These are phyloP conservation scores for Sebastes fasciatus DNA, from an alignment of 2,113 vertebrate genomes.

Conservation along the genomic window DNA sequence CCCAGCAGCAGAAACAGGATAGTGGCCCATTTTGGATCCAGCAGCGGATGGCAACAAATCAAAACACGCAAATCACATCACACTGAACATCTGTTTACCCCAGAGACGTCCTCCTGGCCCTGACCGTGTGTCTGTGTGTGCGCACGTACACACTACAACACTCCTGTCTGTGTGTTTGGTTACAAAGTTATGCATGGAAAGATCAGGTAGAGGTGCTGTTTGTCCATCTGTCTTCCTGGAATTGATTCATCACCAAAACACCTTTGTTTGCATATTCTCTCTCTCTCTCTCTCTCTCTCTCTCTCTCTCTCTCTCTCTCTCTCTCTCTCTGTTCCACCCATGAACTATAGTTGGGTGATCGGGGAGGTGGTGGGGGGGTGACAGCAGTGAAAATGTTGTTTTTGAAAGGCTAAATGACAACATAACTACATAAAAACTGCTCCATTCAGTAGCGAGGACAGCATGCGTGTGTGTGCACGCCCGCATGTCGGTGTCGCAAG, in stretches of 20 bases:
- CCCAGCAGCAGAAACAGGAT: conserved; percentile 4
- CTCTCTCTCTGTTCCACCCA: no score
- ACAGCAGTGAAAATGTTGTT: no score
- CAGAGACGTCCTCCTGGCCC: conserved; percentile 25
- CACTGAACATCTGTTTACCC: conserved; percentile 51
- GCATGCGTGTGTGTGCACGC: no score
- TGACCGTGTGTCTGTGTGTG: conserved; percentile 1
- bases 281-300: not conserved
- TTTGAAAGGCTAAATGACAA: no score
- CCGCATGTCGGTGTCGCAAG: no score
- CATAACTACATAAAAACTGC: no score
- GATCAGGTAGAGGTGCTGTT: conserved; percentile 16
- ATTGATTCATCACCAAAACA: conserved; percentile 28
- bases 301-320: conserved; percentile 13
- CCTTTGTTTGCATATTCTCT: conserved; percentile 18
- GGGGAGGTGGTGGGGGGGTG: no score
- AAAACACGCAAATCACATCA: conserved; percentile 50
- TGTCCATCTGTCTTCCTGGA: conserved; percentile 33
- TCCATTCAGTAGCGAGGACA: no score
- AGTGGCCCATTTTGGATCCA: conserved; percentile 24
- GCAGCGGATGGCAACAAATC: conserved; percentile 36
- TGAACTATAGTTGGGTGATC: no score
- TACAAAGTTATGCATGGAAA: conserved; percentile 9
- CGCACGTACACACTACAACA: not conserved
- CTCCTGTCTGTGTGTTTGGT: not conserved